Evolutionary conservation across 2,113 vertebrate genomes (phyloP).

Genomic region (Origma solitaria): DNA sequence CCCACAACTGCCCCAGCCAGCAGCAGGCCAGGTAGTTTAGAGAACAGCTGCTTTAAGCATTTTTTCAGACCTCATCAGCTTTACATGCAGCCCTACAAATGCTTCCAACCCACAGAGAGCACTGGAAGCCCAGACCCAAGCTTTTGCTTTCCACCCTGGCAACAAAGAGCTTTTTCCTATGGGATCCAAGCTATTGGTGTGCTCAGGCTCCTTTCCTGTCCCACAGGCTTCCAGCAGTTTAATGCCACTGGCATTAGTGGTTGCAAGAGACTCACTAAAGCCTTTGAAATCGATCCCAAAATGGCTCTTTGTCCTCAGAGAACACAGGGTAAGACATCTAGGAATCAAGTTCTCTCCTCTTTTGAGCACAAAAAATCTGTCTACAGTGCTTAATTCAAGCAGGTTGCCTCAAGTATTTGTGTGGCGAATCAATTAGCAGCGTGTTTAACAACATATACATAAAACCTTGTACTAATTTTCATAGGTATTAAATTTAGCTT

Average conservation of each 20-base stretch:
- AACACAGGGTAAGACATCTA: not conserved
- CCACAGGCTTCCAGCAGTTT: not conserved
- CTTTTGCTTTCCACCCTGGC: not conserved
- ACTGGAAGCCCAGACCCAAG: not conserved
- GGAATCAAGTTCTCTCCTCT: not conserved
- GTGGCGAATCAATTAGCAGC: constrained; percentile 46
- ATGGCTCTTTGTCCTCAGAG: not conserved
- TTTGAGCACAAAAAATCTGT: not conserved
- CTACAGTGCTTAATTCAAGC: constrained; percentile 3
- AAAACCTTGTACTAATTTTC: constrained; percentile 24
- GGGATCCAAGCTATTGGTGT: not conserved
- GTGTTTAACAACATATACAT: constrained; percentile 29
- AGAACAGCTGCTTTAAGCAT: not conserved
- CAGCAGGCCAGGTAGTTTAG: not conserved
- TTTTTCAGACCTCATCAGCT: not conserved
- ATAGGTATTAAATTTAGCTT: constrained; percentile 34
- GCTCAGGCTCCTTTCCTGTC: not conserved
- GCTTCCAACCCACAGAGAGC: not conserved
- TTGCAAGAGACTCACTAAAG: not conserved
- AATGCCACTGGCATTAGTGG: not conserved
- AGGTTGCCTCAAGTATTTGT: constrained; percentile 21
- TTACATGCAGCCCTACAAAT: not conserved
- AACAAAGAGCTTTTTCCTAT: not conserved
- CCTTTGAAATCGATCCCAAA: not conserved
- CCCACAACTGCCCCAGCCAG: not conserved